Base-by-base conservation (phyloP, 2,797 vertebrate genomes). In the Agapornis canus region DNA sequence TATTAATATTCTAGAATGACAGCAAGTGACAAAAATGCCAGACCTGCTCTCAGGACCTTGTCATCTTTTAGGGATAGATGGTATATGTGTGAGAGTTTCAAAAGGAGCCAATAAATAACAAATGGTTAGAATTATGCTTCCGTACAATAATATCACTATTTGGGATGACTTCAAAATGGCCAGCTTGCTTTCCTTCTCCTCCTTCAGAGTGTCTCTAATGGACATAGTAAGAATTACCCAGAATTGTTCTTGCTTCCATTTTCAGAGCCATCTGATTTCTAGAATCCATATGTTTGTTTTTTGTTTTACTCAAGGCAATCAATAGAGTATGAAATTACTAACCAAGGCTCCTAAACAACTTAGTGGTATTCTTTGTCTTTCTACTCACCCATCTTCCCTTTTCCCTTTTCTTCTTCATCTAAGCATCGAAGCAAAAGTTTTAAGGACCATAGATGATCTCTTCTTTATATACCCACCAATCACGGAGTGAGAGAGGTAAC, bases 181-280 rank as follows among this genome's bases (percentile, higher is more conserved):
- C 51, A 83, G 12, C 71, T 85, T 82, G 45, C 39, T 78, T 88
- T 65, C n/a, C 31, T 93, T 31, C 13, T 94, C 25, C 39, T 82
- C 45, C 57, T 83, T 86, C 65, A 43, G 43, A 82, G 51, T 23
- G 20, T 69, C 71, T 80, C 49, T 76, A 78, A 81, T 56, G 72
- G 66, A 11, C 32, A 20, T 3, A 66, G 57, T 57, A 90, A 92
- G 75, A 95, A 75, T 32, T 49, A 64, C 20, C 11, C 61, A 5
- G 25, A 43, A 35, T 23, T 94, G 45, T 88, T 94, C 59, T 82
- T 82, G 51, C 63, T 91, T 93, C 94, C 76, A 88, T 89, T 79
- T 86, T 95, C 49, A 69, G 57, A 87, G 39, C 22, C 31, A 51
- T 72, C 69, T 82, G 71, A 27, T 89, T 89, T 83, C 86, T 85